Evolutionary conservation across 2,888 invertebrate species (phyloP).

Genomic region (Apamea anceps): DNA sequence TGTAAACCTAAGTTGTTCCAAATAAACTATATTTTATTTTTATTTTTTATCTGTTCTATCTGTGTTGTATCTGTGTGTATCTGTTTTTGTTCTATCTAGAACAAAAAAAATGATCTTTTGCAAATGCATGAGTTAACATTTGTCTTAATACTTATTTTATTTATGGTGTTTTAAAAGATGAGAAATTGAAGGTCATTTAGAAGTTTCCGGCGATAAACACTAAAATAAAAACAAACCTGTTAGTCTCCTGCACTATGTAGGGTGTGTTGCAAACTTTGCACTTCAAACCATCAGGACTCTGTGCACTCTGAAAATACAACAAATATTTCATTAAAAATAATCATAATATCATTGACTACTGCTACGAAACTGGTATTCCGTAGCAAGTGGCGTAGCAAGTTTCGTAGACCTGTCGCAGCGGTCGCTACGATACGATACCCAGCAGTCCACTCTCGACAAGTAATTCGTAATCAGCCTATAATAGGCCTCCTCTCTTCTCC

Average conservation of each 20-base stretch:
- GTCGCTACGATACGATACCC: neutral
- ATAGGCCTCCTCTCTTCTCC: too few species aligned
- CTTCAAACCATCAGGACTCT: constrained; percentile 92
- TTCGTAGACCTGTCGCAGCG: constrained; percentile 20
- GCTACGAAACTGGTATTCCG: neutral
- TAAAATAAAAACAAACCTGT: constrained; percentile 82
- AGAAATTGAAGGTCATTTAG: neutral
- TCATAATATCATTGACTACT: neutral
- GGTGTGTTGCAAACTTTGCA: constrained; percentile 96
- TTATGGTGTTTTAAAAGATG: neutral
- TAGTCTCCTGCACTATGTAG: constrained; percentile 94
- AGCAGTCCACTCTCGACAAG: neutral
- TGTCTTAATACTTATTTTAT: neutral
- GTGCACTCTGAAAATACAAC: constrained; percentile 89
- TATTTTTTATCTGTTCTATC: too few species aligned
- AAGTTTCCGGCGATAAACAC: neutral
- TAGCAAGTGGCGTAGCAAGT: neutral
- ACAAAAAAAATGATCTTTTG: too few species aligned
- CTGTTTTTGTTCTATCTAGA: too few species aligned
- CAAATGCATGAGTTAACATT: too few species aligned
- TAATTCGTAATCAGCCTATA: too few species aligned
- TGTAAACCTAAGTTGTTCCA: too few species aligned
- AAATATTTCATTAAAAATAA: neutral
- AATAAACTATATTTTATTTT: too few species aligned
- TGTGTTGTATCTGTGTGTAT: too few species aligned